Evolutionary conservation across 2,888 invertebrate species (phyloP), one percentile per base, ranked within the genome.

Genomic region (Drosophila maculinotata): DNA sequence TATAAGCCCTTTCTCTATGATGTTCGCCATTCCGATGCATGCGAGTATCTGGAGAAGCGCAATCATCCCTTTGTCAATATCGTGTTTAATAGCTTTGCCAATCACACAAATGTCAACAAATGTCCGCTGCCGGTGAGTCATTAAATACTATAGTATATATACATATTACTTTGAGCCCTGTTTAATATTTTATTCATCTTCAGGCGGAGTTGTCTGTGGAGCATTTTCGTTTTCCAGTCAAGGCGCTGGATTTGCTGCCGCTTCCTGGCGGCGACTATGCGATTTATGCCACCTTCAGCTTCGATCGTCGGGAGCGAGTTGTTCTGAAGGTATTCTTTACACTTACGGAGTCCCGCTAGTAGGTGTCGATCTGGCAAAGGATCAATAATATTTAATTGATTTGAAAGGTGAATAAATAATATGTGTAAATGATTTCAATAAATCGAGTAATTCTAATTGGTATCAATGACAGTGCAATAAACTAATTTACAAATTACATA

Each of bases 11-110:
- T 87, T 10, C 76, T 87, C 0, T 86, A 86, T 12, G 87, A 86
- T 36, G 45, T 87, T 7, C 53, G 35, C 1, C 74, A 80, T 14
- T 42, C 66, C 7, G 75, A 87, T 67, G 12, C 78, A 1, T 87
- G 86, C 45, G 80, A 80, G 20, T 88, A 87, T 66, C 53, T 87
- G 64, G 87, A 88, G 26, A 85, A 82, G 5, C 79, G 82, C 9
- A 88, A 86, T 52, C 87, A 86, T 78, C 88, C 86, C 0, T 86
- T 86, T 57, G 44, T 86, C 3, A 86, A 86, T 8, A 86, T 86
- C 2, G 70, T 86, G 1, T 63, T 86, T 17, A 76, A 75, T 17
- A 72, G 72, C 14, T 82, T 86, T 7, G 59, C 63, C 26, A 87
- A 75, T 49, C 48, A 60, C 9, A 60, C 76, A n/a, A 78, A 74